Evolutionary conservation across 2,113 vertebrate species (phyloP).

Genomic region (Lethenteron camtschaticum): DNA sequence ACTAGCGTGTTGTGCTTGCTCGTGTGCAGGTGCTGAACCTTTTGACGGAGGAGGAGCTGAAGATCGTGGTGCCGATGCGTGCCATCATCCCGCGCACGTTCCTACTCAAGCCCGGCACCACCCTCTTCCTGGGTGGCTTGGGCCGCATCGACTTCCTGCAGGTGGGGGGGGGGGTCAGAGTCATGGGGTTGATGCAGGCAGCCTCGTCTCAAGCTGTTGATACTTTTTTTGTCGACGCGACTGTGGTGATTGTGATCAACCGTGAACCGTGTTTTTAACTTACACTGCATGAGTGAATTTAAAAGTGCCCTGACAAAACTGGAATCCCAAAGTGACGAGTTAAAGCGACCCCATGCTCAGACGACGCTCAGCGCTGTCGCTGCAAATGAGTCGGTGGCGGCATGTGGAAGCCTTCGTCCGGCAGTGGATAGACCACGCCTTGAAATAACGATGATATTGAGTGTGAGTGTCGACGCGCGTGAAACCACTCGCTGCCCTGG

Average conservation of each 20-base stretch:
- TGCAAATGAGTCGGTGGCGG: too few species aligned
- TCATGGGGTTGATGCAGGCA: too few species aligned
- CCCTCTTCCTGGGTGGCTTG: constrained; percentile 51
- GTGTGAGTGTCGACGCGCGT: neutral
- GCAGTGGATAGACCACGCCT: too few species aligned
- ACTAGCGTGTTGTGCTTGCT: neutral
- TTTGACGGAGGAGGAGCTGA: constrained; percentile 55
- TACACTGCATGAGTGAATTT: neutral
- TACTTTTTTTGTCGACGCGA: too few species aligned
- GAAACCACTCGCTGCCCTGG: neutral
- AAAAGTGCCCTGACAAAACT: neutral
- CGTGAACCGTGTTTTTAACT: too few species aligned
- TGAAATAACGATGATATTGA: neutral
- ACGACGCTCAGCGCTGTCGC: too few species aligned
- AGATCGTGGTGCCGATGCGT: constrained; percentile 36
- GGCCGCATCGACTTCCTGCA: constrained; percentile 58
- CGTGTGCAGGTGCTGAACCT: constrained; percentile 44
- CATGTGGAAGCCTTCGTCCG: too few species aligned
- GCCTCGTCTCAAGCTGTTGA: too few species aligned
- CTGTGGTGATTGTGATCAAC: too few species aligned
- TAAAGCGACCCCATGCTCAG: too few species aligned
- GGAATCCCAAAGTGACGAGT: neutral
- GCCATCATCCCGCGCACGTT: constrained; percentile 59
- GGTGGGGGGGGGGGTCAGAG: constrained; percentile 19
- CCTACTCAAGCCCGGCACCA: constrained; percentile 42